A percentile compares a stretch with the other conserved stretches of the same genome.
Evolutionary conservation across 1,140 invertebrate genomes (phyloP).

Genomic region (Philotrypesis tridentata): DNA sequence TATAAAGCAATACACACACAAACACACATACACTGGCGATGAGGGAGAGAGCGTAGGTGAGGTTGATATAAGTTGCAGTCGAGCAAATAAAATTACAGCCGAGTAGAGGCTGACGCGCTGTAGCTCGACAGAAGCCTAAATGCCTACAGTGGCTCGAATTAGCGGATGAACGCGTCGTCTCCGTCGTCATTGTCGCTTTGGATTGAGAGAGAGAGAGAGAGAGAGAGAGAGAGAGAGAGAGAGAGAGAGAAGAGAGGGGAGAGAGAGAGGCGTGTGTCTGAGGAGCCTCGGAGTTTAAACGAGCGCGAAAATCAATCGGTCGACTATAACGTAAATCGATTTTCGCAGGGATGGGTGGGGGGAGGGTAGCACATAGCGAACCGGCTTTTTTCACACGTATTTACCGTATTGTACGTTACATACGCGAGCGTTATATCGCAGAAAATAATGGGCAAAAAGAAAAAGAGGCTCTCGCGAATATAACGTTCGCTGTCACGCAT

Average conservation of each 20-base stretch:
- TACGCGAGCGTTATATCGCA: background rate
- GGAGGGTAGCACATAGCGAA: too few species aligned
- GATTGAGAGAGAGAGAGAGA: constrained; percentile 1
- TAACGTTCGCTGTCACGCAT: background rate
- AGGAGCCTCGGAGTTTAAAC: background rate
- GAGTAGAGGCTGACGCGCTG: background rate
- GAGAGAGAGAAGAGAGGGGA: background rate
- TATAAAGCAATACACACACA: background rate
- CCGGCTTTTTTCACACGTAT: too few species aligned
- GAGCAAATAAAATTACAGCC: constrained; percentile 14
- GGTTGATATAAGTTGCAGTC: background rate
- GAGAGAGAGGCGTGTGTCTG: background rate
- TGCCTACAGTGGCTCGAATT: constrained; percentile 7
- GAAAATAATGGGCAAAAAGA: background rate
- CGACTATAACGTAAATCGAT: background rate
- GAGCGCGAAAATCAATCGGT: background rate
- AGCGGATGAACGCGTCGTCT: background rate
- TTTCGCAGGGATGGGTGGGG: too few species aligned
- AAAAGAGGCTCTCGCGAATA: background rate
- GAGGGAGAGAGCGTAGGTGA: too few species aligned
- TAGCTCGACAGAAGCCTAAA: background rate
- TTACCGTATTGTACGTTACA: too few species aligned
- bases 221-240: background rate
- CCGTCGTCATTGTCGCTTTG: background rate
- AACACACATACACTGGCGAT: too few species aligned